These are phyloP conservation scores for Rhagoletis zephyria DNA, from an alignment of 1,140 invertebrate genomes.

Conservation along the genomic window DNA sequence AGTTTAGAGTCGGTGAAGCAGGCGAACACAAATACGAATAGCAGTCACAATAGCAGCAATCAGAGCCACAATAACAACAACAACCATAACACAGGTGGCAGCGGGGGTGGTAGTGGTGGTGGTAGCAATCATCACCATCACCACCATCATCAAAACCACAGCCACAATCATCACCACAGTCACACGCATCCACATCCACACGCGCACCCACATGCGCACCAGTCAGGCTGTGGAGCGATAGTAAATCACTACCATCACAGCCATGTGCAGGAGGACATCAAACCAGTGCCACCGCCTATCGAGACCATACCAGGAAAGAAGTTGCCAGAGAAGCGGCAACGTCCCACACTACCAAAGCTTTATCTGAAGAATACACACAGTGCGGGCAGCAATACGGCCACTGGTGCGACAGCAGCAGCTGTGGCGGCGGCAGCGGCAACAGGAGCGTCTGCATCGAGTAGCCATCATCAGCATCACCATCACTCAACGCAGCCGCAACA, in stretches of 20 bases:
- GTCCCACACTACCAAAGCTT: slow-evolving; percentile 80
- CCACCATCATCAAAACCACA: slow-evolving; percentile 59
- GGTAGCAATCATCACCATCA: slow-evolving; percentile 57
- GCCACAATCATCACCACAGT: slow-evolving; percentile 57
- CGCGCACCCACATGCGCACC: slow-evolving; percentile 43
- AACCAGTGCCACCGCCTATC: slow-evolving; percentile 90
- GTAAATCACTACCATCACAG: slow-evolving; percentile 75
- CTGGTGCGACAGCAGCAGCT: slow-evolving; percentile 60
- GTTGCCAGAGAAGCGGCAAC: slow-evolving; percentile 76
- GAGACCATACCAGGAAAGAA: slow-evolving; percentile 91
- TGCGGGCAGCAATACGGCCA: slow-evolving; percentile 63
- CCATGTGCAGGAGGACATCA: slow-evolving; percentile 77
- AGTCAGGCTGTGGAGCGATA: slow-evolving; percentile 68
- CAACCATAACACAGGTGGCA: slow-evolving; percentile 60
- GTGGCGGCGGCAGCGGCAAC: slow-evolving; percentile 57
- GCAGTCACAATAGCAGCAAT: slow-evolving; percentile 63
- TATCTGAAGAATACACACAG: slow-evolving; percentile 81
- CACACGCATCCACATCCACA: slow-evolving; percentile 62
- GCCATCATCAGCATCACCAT: slow-evolving; percentile 54
- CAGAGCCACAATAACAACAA: slow-evolving; percentile 58
- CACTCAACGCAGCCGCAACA: slow-evolving; percentile 38
- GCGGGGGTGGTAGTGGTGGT: too few species aligned
- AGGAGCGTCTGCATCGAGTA: not conserved
- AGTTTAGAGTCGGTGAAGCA: slow-evolving; percentile 71
- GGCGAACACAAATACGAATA: slow-evolving; percentile 63